Percentiles rank a stretch among this genome's conserved stretches.
These are phyloP conservation scores for Rhizoglyphus robini DNA, from an alignment of 1,140 invertebrate species.

Conservation along the genomic window DNA sequence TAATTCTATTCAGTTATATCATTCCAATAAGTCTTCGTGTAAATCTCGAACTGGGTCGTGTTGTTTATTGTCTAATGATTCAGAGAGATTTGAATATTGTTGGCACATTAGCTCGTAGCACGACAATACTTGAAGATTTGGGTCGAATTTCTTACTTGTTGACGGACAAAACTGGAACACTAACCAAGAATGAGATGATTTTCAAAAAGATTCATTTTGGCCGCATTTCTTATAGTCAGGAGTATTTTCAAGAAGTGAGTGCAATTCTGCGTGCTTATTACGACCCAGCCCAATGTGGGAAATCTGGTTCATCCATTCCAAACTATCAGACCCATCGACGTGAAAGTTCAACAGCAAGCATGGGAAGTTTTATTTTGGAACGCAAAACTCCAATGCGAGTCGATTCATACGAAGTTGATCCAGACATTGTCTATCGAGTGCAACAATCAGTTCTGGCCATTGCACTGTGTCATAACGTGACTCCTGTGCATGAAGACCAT, in stretches of 20 bases:
- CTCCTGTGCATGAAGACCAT: slow-evolving; percentile 74
- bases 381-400: slow-evolving; percentile 22
- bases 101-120: slow-evolving; percentile 91
- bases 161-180: slow-evolving; percentile 94
- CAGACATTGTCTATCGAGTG: slow-evolving; percentile 41
- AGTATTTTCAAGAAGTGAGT: slow-evolving; percentile 63
- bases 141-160: slow-evolving; percentile 87
- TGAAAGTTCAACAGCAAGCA: slow-evolving; percentile 24
- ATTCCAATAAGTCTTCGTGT: slow-evolving; percentile 95
- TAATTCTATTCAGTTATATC: slow-evolving; percentile 95
- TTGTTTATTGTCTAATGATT: slow-evolving; percentile 93
- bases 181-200: slow-evolving; percentile 98
- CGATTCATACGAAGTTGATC: slow-evolving; percentile 26
- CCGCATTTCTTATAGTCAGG: slow-evolving; percentile 67
- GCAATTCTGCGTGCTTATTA: slow-evolving; percentile 30
- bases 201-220: slow-evolving; percentile 87
- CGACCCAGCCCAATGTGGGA: neutral
- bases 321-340: slow-evolving; percentile 22
- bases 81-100: slow-evolving; percentile 80
- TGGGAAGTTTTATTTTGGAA: slow-evolving; percentile 21
- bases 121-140: slow-evolving; percentile 96
- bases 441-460: slow-evolving; percentile 82
- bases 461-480: slow-evolving; percentile 97
- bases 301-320: slow-evolving; percentile 11
- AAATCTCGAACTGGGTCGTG: slow-evolving; percentile 97